Conservation (phyloP, 1,140 invertebrate genomes). For the Glossosoma conforme region DNA sequence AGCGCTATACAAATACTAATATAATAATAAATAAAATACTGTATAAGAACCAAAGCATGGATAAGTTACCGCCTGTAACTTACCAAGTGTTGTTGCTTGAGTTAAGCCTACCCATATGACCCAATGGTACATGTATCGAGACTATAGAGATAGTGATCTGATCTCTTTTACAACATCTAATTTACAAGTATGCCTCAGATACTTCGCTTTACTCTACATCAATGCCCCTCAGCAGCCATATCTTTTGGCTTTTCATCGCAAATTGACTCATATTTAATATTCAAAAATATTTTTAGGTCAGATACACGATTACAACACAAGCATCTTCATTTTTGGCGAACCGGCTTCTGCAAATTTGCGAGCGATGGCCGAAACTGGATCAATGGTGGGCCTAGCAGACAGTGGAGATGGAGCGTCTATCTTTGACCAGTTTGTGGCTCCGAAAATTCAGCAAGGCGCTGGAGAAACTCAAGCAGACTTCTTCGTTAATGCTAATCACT, state of each 20-base stretch:
- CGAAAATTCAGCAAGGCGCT: conserved; percentile 65
- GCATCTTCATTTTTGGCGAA: conserved; percentile 71
- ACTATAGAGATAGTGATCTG: too few species aligned
- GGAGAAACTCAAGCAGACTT: conserved; percentile 74
- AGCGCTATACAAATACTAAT: too few species aligned
- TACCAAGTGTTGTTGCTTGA: too few species aligned
- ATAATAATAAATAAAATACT: too few species aligned
- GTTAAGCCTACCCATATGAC: too few species aligned
- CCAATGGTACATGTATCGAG: too few species aligned
- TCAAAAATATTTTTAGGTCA: conserved; percentile 57
- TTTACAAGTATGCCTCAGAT: too few species aligned
- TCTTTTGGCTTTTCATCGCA: not conserved
- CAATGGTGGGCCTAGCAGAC: conserved; percentile 64
- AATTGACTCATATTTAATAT: not conserved
- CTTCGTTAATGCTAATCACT: conserved; percentile 79
- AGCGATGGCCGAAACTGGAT: conserved; percentile 75
- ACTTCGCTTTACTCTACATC: too few species aligned
- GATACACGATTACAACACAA: conserved; percentile 75
- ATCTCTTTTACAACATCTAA: too few species aligned
- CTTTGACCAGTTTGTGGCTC: conserved; percentile 78
- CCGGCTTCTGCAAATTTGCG: conserved; percentile 65
- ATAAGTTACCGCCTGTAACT: too few species aligned
- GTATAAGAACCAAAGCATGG: too few species aligned
- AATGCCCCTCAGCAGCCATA: too few species aligned
- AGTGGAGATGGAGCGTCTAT: conserved; percentile 51